Evolutionary conservation across 2,797 vertebrate genomes (phyloP), one percentile per base, ranked within the genome.

Genomic region (Scomberomorus guttatus): DNA sequence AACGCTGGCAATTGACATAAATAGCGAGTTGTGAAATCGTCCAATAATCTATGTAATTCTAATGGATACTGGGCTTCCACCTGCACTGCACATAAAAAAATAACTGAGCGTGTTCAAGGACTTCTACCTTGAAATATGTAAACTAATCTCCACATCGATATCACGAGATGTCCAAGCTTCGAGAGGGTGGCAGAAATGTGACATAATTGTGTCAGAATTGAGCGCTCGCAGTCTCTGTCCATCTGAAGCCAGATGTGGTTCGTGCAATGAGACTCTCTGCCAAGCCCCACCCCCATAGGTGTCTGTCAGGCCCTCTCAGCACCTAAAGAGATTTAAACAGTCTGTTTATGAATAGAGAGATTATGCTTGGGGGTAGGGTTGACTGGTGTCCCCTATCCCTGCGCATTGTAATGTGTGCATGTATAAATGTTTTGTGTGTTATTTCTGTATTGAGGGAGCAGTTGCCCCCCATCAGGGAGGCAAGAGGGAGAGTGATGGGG

Each of bases 311-410:
- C 39, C 62, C n/a, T 68, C 72, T 82, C 71, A 75, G 65, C 72
- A 50, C 29, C 64, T 72, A 52, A 7, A 64, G 42, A 69, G 71
- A 83, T 88, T 83, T 85, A 76, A 29, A 58, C 61, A 22, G 48
- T 77, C 60, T 77, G 61, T 72, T 63, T 72, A 65, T 85, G 62
- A 74, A 85, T 63, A 65, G 44, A 42, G 52, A 83, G 83, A 81
- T 90, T 84, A 80, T 74, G 29, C 11, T 61, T 34, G 15, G 61
- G 42, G 27, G 12, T 12, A 46, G 54, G 62, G 52, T 48, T 67
- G 18, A 22, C 37, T 51, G 42, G 54, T 51, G 44, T 75, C 62
- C 46, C 56, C 10, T 20, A 39, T 51, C 11, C 3, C 70, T 76
- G 37, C 32, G 62, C 22, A 32, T 64, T 74, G 73, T 20, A 65